Evolutionary conservation across 2,113 vertebrate genomes (phyloP).

Genomic region (Junco hyemalis): DNA sequence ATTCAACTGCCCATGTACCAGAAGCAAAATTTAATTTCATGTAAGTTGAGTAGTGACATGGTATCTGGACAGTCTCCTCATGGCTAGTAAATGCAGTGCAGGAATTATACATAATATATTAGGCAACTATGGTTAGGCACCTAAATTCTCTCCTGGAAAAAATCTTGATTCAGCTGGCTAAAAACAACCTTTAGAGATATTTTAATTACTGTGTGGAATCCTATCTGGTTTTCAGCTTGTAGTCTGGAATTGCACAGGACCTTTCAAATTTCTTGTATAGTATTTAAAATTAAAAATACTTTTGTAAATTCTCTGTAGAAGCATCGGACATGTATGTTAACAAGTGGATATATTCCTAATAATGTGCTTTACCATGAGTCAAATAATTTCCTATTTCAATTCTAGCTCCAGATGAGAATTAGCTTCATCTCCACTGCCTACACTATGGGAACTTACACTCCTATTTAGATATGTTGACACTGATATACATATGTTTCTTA

Average conservation of each 20-base stretch:
- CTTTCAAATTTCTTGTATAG: not conserved
- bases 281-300: not conserved
- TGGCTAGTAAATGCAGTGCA: not conserved
- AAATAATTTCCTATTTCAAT: not conserved
- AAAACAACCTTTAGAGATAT: not conserved
- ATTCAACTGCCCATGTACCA: not conserved
- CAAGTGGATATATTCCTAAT: not conserved
- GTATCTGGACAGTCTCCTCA: not conserved
- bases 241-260: not conserved
- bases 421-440: not conserved
- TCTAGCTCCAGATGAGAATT: not conserved
- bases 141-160: not conserved
- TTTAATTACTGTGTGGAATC: not conserved
- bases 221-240: not conserved
- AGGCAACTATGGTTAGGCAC: not conserved
- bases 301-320: not conserved
- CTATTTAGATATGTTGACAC: not conserved
- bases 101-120: not conserved
- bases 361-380: not conserved
- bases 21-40: not conserved
- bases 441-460: not conserved
- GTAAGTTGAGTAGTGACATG: not conserved
- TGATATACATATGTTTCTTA: not conserved
- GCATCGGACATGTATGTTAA: not conserved
- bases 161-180: not conserved